Percentiles rank a stretch among this genome's conserved stretches.
Evolutionary conservation across 2,888 invertebrate genomes (phyloP).

Genomic region (Malacosoma neustria): DNA sequence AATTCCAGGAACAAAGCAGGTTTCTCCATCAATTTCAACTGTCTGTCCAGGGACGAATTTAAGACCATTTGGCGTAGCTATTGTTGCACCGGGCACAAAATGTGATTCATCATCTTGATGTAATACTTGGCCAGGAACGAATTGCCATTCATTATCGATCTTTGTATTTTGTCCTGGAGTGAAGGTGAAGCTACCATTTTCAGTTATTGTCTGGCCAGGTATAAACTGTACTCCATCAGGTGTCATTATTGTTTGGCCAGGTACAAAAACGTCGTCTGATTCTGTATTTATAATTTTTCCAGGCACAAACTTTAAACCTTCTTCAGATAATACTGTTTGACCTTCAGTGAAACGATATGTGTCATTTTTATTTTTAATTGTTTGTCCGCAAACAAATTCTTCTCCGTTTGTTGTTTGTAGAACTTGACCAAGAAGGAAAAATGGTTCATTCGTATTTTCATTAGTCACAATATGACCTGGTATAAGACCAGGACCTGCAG

Average conservation of each 20-base stretch:
- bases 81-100: conserved; percentile 79
- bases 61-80: conserved; percentile 76
- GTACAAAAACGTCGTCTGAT: conserved; percentile 70
- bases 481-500: conserved; percentile 79
- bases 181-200: conserved; percentile 67
- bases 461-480: conserved; percentile 82
- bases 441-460: conserved; percentile 71
- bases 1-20: conserved; percentile 76
- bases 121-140: conserved; percentile 78
- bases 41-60: conserved; percentile 80
- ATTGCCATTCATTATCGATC: conserved; percentile 74
- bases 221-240: conserved; percentile 77
- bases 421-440: conserved; percentile 82
- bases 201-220: conserved; percentile 77
- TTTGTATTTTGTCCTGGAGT: conserved; percentile 78
- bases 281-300: conserved; percentile 70
- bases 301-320: conserved; percentile 77
- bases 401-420: conserved; percentile 73
- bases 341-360: conserved; percentile 75
- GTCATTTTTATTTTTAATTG: conserved; percentile 72
- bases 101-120: conserved; percentile 70
- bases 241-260: conserved; percentile 77
- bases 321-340: conserved; percentile 76
- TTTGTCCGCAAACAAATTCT: conserved; percentile 79
- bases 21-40: conserved; percentile 62